Percentiles rank a stretch among this genome's conserved stretches.
Conservation (phyloP, 2,888 invertebrate species). For the Leptothorax acervorum region DNA sequence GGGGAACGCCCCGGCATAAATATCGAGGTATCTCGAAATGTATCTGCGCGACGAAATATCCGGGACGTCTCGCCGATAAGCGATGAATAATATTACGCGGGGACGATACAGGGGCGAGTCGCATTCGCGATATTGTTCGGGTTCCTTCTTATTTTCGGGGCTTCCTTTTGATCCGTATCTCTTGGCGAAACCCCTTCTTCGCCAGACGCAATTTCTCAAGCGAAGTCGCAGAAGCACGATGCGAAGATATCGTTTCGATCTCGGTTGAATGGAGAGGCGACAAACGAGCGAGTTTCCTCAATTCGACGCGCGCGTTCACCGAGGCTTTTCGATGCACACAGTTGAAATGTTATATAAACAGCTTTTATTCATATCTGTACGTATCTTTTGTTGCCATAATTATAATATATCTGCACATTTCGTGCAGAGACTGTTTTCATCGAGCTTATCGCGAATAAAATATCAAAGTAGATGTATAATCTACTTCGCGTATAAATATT, state of each 20-base stretch:
- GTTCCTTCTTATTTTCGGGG: neutral
- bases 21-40: constrained; percentile 46
- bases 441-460: neutral
- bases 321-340: neutral
- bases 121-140: neutral
- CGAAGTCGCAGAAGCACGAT: neutral
- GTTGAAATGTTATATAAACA: neutral
- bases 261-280: neutral
- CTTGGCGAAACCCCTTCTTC: neutral
- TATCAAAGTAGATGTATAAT: neutral
- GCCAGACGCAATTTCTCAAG: neutral
- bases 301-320: neutral
- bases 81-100: constrained; percentile 14
- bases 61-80: constrained; percentile 41
- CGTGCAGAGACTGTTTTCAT: neutral
- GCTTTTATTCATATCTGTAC: neutral
- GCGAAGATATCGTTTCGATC: constrained; percentile 6
- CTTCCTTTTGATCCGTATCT: constrained; percentile 8
- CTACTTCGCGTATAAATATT: neutral
- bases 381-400: neutral
- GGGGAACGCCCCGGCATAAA: constrained; percentile 38
- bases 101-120: neutral
- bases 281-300: constrained; percentile 8
- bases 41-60: constrained; percentile 35
- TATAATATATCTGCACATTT: neutral